A percentile compares a stretch with the other conserved stretches of the same genome.
phyloP scores from a whole-genome alignment of 1,140 invertebrate genomes.

The Eupristina koningsbergeri region DNA sequence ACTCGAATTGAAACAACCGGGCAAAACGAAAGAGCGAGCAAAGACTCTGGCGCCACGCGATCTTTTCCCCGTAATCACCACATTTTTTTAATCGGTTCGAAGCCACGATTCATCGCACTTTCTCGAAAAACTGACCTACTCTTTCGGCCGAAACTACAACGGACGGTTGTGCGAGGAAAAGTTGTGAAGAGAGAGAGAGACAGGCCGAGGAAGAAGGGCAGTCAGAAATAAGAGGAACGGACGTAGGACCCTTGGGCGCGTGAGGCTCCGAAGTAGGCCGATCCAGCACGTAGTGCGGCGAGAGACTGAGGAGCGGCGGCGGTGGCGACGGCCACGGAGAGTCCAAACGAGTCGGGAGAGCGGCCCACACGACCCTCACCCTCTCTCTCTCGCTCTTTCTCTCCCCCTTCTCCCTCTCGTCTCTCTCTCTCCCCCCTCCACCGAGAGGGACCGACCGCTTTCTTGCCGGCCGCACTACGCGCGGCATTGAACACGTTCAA shows the following conservation, averaged over 20 bases:
- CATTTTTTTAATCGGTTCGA: neutral
- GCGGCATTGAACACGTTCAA: constrained; percentile 72
- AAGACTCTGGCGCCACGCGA: neutral
- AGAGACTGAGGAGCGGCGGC: constrained; percentile 48
- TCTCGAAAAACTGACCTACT: constrained; percentile 9
- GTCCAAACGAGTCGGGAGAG: constrained; percentile 31
- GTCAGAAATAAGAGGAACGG: neutral
- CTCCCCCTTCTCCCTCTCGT: constrained; percentile 18
- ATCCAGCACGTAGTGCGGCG: constrained; percentile 52
- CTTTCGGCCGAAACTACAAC: neutral
- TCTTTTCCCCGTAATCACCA: neutral
- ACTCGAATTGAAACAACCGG: no score
- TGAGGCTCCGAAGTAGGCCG: constrained; percentile 35
- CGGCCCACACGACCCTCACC: constrained; percentile 39
- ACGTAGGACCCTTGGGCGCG: neutral
- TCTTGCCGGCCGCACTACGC: constrained; percentile 67
- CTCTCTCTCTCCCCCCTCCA: constrained; percentile 43
- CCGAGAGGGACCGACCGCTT: constrained; percentile 60
- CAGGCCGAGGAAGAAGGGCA: neutral
- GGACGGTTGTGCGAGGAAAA: neutral
- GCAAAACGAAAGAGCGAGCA: neutral
- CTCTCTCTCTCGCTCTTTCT: constrained; percentile 17
- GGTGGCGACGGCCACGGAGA: neutral
- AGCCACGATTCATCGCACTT: neutral
- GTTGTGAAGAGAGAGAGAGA: neutral